Base-by-base conservation (phyloP, 2,797 vertebrate genomes). In the Eulemur albifrons region DNA sequence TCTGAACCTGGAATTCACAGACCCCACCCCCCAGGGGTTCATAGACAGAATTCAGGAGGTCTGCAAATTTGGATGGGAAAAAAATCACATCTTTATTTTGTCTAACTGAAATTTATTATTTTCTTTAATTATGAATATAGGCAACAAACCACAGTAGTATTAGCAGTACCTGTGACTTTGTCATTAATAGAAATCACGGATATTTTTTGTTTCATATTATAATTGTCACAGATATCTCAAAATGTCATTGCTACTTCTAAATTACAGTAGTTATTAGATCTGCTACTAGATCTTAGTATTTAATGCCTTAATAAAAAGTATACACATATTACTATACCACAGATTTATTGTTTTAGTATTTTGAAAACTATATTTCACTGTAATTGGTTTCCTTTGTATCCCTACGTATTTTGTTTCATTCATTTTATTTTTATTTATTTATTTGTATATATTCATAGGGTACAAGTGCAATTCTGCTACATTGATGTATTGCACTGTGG, bases 181-280 rank as follows among this genome's bases (percentile, higher is more conserved):
- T 92, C n/a, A 70, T 67, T 85, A 27, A 77, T 50, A 45, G 45
- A 86, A 94, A 93, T 76, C n/a, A 76, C 10, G 54, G 50, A 6
- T 48, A 40, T 77, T 85, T 96, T 97, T 88, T 43, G 43, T 87
- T 57, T 95, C 38, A n/a, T 0, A n/a, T 73, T 90, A 83, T 13
- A 76, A 21, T 88, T 88, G 45, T 88, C 50, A 86, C n/a, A 70
- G 54, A 61, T 79, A 90, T 54, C 30, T 90, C 77, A 92, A 88
- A 96, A 90, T 85, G 35, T n/a, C 32, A 92, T 95, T 90, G 35
- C 35, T 92, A 32, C 11, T 94, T 97, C 67, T 75, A 89, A 95
- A 90, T 57, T 83, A 21, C 2, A 83, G 13, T 72, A n/a, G 2
- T 82, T 89, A 88, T 32, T 87, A 89, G 10, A 38, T 35, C 52